Evolutionary conservation across 2,888 invertebrate species (phyloP), one percentile per base, ranked within the genome.

Genomic region (Spisula solida): DNA sequence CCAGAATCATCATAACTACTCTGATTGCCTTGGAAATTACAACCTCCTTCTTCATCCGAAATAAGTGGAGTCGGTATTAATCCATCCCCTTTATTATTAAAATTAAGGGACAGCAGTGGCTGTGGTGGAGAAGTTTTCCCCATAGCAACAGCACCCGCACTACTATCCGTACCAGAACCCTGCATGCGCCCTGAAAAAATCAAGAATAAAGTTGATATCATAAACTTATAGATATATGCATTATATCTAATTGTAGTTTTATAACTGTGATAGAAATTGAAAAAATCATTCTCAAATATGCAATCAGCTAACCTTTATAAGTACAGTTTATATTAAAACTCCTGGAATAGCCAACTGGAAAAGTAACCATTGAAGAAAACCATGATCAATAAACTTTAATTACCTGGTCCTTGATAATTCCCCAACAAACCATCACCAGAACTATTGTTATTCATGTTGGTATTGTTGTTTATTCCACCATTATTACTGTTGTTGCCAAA

Each of bases 1-100:
- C 91, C 88, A 55, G 91, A 93, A 20, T 93, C 93, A 90, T 90
- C 90, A 87, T 92, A 91, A 56, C 87, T 75, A 18, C 86, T 84
- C 48, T 82, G 86, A 85, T 82, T 88, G 20, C 87, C 90, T 85
- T 85, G 75, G 78, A 81, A 79, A 70, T 83, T 79, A 48, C 31
- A 41, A 1, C 34, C 47, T 16, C 78, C 56, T 8, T 31, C n/a
- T 47, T 85, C 83, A 18, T 91, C 87, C 47, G 82, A 82, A 25
- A 78, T 79, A 25, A 48, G 34, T n/a, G 88, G 90, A 34, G 85
- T 87, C 16, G 88, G 88, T 55, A 92, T 85, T 5, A 90, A 78
- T 25, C 90, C 92, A 85, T 89, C 90, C 47, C 90, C 90, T 51
- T 82, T 82, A 18, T 85, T 89, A 78, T 88, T 86, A 4, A 87